Evolutionary conservation across 2,888 invertebrate species (phyloP).

Genomic region (Drosophila maculinotata): DNA sequence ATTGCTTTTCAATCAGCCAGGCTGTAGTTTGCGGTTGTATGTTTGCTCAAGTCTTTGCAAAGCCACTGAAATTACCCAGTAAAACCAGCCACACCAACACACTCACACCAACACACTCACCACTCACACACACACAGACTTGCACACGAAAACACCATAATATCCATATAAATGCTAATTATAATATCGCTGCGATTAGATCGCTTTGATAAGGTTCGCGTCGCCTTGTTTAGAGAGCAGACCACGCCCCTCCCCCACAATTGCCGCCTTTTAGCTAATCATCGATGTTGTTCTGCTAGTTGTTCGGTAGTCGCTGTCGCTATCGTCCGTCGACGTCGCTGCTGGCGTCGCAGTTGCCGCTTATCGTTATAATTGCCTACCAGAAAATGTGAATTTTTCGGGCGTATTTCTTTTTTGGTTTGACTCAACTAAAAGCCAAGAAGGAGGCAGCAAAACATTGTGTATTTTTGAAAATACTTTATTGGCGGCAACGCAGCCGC

Average conservation of each 20-base stretch:
- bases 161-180: conserved; percentile 41
- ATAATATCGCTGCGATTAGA: conserved; percentile 57
- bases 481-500: conserved; percentile 47
- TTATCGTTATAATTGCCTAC: conserved; percentile 43
- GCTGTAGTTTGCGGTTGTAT: conserved; percentile 1
- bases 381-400: conserved; percentile 23
- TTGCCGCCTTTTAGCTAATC: conserved; percentile 19
- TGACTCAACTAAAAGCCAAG: conserved; percentile 28
- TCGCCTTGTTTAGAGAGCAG: not conserved
- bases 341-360: conserved; percentile 37
- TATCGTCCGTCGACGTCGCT: conserved; percentile 47
- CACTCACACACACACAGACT: not conserved
- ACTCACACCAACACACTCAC: not conserved
- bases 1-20: conserved; percentile 48
- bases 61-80: conserved; percentile 12
- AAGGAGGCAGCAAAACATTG: conserved; percentile 10
- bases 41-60: conserved; percentile 7
- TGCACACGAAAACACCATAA: not conserved
- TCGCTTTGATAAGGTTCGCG: conserved; percentile 42
- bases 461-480: conserved; percentile 74
- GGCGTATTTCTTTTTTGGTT: conserved; percentile 7
- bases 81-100: not conserved
- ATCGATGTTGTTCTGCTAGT: conserved; percentile 9
- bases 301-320: conserved; percentile 12
- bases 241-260: no score